These are phyloP conservation scores for Scrobipalpa atriplicella DNA, from an alignment of 2,888 invertebrate genomes.

Conservation along the genomic window DNA sequence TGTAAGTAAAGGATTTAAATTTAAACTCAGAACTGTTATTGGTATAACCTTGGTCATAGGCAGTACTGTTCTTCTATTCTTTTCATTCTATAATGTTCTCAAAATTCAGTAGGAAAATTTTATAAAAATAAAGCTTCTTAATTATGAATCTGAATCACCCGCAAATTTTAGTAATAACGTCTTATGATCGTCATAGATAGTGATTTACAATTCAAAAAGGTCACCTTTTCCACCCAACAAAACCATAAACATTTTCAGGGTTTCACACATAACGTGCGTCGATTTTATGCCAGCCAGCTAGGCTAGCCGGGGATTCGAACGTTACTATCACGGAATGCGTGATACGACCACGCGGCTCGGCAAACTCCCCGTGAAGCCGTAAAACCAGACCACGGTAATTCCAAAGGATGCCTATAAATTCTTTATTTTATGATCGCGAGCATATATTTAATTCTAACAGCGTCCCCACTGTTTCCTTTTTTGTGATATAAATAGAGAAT, in stretches of 20 bases:
- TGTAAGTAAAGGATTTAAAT: too few species aligned
- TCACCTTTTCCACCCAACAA: not conserved
- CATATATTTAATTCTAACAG: conserved; percentile 79
- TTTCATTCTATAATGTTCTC: too few species aligned
- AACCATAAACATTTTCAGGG: not conserved
- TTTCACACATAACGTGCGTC: not conserved
- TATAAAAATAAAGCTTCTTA: too few species aligned
- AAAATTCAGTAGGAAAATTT: too few species aligned
- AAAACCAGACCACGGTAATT: conserved; percentile 78
- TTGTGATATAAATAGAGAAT: conserved; percentile 73
- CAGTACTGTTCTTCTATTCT: too few species aligned
- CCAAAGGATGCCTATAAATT: conserved; percentile 81
- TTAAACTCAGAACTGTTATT: too few species aligned
- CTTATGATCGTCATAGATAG: too few species aligned
- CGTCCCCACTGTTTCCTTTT: conserved; percentile 74
- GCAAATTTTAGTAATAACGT: too few species aligned
- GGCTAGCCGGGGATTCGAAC: conserved; percentile 4
- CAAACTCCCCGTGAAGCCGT: conserved; percentile 79
- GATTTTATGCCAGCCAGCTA: conserved; percentile 3
- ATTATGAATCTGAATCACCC: too few species aligned
- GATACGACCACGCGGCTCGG: conserved; percentile 73
- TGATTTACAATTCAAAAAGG: not conserved
- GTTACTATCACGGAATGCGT: conserved; percentile 64
- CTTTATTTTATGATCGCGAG: conserved; percentile 78
- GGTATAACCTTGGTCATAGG: too few species aligned